Base-by-base conservation (phyloP, 2,888 invertebrate species). In the Euclidia mi region DNA sequence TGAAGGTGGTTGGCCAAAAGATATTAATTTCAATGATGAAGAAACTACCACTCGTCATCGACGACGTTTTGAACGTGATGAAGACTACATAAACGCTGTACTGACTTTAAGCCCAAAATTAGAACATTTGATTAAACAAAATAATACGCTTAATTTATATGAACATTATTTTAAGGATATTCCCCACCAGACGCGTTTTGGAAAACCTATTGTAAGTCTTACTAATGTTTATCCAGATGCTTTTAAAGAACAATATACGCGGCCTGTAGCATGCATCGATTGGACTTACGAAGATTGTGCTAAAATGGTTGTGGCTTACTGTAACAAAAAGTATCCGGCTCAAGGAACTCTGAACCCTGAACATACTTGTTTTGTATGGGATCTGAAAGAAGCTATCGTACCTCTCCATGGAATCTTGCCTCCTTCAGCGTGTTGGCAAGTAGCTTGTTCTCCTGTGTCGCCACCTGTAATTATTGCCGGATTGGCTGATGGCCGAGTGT, bases 1-100 rank as follows among this genome's bases (percentile, higher is more conserved):
- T 10, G 97, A 97, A 87, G 98, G 98, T 35, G 98, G 97, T 1
- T 98, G 97, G 97, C 97, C 97, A 0, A 96, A 96, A 81, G 97
- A 98, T 53, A 88, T 96, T 1, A 94, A 95, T 56, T 88, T 88
- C 57, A 82, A 89, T 38, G 96, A 96, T 70, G 94, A 96, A 59
- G 97, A 98, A 81, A 95, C 96, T 65, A 96, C 96, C 1, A 80
- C 95, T 15, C 95, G 97, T 45, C 96, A 96, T 81, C 95, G 96
- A 46, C 96, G 97, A 67, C 97, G 97, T 79, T 91, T 96, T 18
- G 97, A 97, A 83, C 96, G 97, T 55, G 97, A 97, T 67, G 97
- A 97, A 68, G 80, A 87, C 14, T 98, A 97, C 84, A 94, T 96
- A 38, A 91, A 95, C 56, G 95, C 96, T 55, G 95, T 97, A 73